These are phyloP conservation scores for Melanotaenia pygmaea DNA, from an alignment of 2,797 vertebrate species.

Conservation along the genomic window DNA sequence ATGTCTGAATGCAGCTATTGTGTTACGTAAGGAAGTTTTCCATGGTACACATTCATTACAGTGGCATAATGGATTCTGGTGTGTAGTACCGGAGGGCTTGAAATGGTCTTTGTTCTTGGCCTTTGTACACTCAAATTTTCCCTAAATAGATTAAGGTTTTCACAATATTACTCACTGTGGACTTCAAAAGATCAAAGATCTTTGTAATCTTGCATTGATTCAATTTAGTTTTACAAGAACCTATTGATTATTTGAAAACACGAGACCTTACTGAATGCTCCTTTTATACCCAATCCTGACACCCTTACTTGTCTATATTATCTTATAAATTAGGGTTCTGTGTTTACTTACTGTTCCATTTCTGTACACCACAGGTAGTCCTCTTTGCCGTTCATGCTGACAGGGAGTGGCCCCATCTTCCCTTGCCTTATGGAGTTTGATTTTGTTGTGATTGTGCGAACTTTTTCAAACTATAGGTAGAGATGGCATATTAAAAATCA, in stretches of 20 bases:
- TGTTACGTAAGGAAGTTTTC: no score
- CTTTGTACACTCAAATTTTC: no score
- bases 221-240: no score
- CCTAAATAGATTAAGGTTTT: no score
- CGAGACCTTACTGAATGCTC: not conserved
- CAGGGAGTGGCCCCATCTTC: conserved; percentile 80
- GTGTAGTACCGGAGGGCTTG: no score
- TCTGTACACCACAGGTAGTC: conserved; percentile 87
- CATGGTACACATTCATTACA: no score
- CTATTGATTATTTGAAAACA: no score
- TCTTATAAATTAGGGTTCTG: no score
- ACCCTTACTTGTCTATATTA: not conserved
- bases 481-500: conserved; percentile 1
- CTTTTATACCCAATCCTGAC: not conserved
- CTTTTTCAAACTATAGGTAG: conserved; percentile 81
- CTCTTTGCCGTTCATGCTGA: conserved; percentile 83
- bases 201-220: not conserved
- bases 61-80: not conserved
- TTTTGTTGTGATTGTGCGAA: conserved; percentile 85
- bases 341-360: conserved; percentile 79
- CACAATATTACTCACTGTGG: not conserved
- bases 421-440: conserved; percentile 83
- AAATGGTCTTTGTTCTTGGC: not conserved
- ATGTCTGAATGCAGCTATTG: no score
- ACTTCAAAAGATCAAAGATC: not conserved